These are phyloP conservation scores for Azemiops feae DNA, from an alignment of 2,113 vertebrate genomes.

Conservation along the genomic window DNA sequence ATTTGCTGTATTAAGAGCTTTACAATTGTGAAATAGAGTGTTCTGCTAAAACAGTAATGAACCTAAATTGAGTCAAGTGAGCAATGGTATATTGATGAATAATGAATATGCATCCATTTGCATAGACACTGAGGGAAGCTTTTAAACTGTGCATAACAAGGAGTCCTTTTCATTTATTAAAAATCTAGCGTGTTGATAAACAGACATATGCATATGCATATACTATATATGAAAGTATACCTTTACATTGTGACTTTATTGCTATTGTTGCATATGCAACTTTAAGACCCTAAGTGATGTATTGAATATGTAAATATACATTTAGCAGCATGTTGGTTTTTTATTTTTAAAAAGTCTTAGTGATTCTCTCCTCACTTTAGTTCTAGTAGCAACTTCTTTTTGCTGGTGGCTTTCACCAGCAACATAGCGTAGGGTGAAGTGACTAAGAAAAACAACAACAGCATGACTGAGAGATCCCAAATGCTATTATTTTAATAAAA, in stretches of 20 bases:
- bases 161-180: conserved; percentile 24
- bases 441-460: not conserved
- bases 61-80: not conserved
- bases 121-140: not conserved
- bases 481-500: not conserved
- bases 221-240: not conserved
- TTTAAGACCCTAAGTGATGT: not conserved
- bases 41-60: not conserved
- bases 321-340: not conserved
- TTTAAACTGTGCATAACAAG: conserved; percentile 50
- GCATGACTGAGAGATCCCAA: not conserved
- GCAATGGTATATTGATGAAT: not conserved
- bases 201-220: not conserved
- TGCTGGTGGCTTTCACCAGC: not conserved
- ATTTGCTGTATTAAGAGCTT: not conserved
- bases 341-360: not conserved
- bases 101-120: not conserved
- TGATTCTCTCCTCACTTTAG: not conserved
- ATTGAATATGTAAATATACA: not conserved
- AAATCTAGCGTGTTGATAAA: not conserved
- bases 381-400: not conserved
- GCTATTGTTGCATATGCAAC: not conserved
- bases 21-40: not conserved
- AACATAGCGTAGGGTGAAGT: not conserved
- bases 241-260: not conserved